Percentiles rank a stretch among this genome's conserved stretches.
phyloP scores from a whole-genome alignment of 2,888 invertebrate genomes.

The Ochropleura plecta region DNA sequence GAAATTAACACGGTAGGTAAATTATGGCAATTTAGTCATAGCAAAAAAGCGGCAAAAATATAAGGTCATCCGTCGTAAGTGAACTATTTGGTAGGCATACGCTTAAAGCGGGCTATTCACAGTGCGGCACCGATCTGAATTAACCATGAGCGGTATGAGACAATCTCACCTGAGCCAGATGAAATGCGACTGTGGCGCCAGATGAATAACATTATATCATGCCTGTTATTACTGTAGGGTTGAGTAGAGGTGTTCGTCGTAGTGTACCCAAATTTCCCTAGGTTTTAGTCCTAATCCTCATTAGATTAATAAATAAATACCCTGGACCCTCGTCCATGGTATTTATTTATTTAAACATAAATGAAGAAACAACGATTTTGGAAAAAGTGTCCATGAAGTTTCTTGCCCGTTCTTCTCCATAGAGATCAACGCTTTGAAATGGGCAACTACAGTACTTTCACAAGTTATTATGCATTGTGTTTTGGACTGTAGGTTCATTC shows the following conservation, averaged over 20 bases:
- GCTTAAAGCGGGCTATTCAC: conserved; percentile 29
- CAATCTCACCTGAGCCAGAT: conserved; percentile 60
- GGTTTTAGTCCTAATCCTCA: too few species aligned
- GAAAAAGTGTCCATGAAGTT: too few species aligned
- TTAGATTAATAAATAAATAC: too few species aligned
- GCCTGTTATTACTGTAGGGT: not conserved
- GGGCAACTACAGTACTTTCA: too few species aligned
- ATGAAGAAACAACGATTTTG: too few species aligned
- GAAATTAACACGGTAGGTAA: too few species aligned
- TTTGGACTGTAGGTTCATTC: too few species aligned
- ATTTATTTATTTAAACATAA: too few species aligned
- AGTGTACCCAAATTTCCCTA: not conserved
- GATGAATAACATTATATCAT: conserved; percentile 28
- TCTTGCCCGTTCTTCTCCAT: too few species aligned
- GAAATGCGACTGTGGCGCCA: conserved; percentile 41
- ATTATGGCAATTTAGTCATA: not conserved
- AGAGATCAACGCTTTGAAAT: too few species aligned
- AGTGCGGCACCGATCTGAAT: conserved; percentile 58
- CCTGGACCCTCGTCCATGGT: too few species aligned
- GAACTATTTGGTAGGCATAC: conserved; percentile 45
- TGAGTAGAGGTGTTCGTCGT: not conserved
- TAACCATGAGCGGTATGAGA: conserved; percentile 67
- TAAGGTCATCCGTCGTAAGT: conserved; percentile 11
- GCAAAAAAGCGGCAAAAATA: conserved; percentile 22
- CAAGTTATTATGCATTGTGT: too few species aligned